Evolutionary conservation across 1,140 invertebrate genomes (phyloP).

Genomic region (Philopotamus ludificatus): DNA sequence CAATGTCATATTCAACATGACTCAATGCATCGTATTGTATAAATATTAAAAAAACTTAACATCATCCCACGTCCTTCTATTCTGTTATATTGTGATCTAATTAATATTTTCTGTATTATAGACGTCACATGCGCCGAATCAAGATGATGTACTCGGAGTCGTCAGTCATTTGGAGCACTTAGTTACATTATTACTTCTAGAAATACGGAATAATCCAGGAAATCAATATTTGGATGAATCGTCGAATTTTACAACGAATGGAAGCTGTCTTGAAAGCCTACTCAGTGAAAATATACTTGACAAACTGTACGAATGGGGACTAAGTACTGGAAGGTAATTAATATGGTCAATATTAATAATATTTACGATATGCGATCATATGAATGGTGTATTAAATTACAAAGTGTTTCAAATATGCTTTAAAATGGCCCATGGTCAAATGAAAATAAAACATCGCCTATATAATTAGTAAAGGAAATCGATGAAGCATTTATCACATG

Average conservation of each 20-base stretch:
- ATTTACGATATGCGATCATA: background rate
- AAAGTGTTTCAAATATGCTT: background rate
- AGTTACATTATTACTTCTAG: slow-evolving; percentile 82
- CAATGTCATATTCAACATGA: too few species aligned
- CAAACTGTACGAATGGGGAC: slow-evolving; percentile 76
- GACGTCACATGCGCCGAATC: slow-evolving; percentile 56
- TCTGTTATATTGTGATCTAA: background rate
- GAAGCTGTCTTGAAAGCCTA: slow-evolving; percentile 73
- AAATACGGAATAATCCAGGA: slow-evolving; percentile 57
- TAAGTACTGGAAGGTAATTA: slow-evolving; percentile 66
- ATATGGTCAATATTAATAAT: background rate
- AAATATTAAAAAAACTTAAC: background rate
- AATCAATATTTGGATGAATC: slow-evolving; percentile 49
- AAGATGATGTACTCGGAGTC: slow-evolving; percentile 86
- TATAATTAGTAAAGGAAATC: background rate
- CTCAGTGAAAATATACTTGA: slow-evolving; percentile 76
- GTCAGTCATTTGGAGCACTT: slow-evolving; percentile 92
- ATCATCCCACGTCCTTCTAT: background rate
- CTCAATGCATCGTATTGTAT: too few species aligned
- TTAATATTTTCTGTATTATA: slow-evolving; percentile 23
- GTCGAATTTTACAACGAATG: slow-evolving; percentile 49
- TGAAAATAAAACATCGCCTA: too few species aligned
- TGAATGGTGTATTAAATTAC: background rate
- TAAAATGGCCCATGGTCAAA: too few species aligned
- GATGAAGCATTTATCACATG: background rate